Evolutionary conservation across 2,888 invertebrate species (phyloP), one percentile per base, ranked within the genome.

Genomic region (Polyommatus iphigenia): DNA sequence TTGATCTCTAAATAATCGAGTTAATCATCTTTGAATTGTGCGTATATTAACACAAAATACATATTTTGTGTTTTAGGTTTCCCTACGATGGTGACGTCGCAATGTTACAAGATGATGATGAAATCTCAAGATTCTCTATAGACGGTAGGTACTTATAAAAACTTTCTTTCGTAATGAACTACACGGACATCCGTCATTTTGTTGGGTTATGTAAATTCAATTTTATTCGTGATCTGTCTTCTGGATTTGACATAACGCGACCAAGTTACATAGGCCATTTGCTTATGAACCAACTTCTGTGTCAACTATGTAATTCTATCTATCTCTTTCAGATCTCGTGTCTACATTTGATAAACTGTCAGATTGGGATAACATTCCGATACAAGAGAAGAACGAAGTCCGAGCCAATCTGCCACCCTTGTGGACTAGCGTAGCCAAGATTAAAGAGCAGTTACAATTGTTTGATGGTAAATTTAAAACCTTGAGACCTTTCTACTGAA

Each of bases 331-430:
- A 89, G 89, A 85, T 78, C 46, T 90, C 6, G 81, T 83, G 0
- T 79, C 83, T 0, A 79, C 85, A 0, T 90, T 90, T 76, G 86
- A 85, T 1, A 84, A 81, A 10, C 81, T 90, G 1, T 85, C 89
- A 0, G 84, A 87, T 76, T 90, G 90, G 90, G 87, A 88, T 0
- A 80, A 83, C 0, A 79, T 90, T 1, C 86, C 88, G 0, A 5
- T 83, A 10, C 87, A 85, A 41, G 81, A 87, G 76, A 83, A 78
- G 73, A 80, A 76, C 0, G 59, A 54, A 0, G 29, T 85, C 3
- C 77, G 76, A 7, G 2, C 76, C 0, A 78, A 79, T 0, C 79
- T 88, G 2, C 88, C 88, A 0, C 78, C 80, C 0, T 79, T 82
- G 5, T 82, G 82, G 80, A 79, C 79, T n/a, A 59, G 41, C 57